Percentiles rank a stretch among this genome's conserved stretches.
phyloP scores from a whole-genome alignment of 2,888 invertebrate species.

The Eretmocerus hayati region DNA sequence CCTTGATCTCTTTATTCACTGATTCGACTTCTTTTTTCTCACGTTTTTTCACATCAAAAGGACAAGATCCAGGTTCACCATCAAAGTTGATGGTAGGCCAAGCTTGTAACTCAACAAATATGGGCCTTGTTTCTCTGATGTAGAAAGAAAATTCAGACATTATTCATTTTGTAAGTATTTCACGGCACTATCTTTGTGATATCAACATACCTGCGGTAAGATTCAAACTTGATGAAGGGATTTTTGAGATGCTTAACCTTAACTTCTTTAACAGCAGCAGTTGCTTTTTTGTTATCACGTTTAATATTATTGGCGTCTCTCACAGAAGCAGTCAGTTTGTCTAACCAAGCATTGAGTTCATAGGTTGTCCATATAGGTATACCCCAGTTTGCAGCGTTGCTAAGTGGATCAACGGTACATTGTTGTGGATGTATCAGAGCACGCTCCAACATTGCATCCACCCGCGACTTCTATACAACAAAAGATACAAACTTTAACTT shows the following conservation, averaged over 20 bases:
- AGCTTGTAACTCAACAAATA: conserved; percentile 57
- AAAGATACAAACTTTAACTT: neutral
- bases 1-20: conserved; percentile 33
- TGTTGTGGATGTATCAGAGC: conserved; percentile 51
- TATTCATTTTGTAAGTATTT: no score
- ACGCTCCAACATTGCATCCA: conserved; percentile 76
- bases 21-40: conserved; percentile 28
- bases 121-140: conserved; percentile 53
- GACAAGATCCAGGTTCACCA: conserved; percentile 45
- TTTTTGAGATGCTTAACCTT: conserved; percentile 59
- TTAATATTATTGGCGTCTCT: conserved; percentile 34
- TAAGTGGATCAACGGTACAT: conserved; percentile 49
- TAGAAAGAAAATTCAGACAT: neutral
- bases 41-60: conserved; percentile 38
- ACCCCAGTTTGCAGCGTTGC: conserved; percentile 50
- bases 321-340: conserved; percentile 58
- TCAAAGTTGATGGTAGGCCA: conserved; percentile 56
- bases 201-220: conserved; percentile 61
- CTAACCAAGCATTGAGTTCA: conserved; percentile 51
- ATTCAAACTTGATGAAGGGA: conserved; percentile 68
- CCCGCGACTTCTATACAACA: conserved; percentile 55
- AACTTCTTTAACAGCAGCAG: conserved; percentile 27
- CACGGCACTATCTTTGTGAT: no score
- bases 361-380: conserved; percentile 54
- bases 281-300: conserved; percentile 26